Percentiles rank a stretch among this genome's conserved stretches.
These are phyloP conservation scores for Ptiloglossa arizonensis DNA, from an alignment of 1,140 invertebrate genomes.

Conservation along the genomic window DNA sequence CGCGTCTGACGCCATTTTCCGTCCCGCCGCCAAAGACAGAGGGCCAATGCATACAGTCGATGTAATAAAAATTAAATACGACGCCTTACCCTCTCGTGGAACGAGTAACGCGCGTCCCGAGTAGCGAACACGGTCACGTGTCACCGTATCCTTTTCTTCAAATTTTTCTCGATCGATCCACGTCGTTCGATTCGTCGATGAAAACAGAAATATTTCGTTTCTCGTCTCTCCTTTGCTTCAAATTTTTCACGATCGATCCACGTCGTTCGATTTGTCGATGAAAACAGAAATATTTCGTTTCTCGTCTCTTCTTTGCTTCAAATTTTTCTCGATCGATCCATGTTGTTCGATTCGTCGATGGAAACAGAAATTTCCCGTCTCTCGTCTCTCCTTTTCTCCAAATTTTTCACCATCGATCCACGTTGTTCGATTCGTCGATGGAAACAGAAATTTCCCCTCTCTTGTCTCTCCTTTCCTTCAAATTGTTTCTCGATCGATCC, in stretches of 20 bases:
- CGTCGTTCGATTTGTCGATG: neutral
- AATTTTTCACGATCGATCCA: neutral
- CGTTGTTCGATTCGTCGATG: neutral
- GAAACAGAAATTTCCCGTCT: no score
- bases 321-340: neutral
- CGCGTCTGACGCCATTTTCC: conserved; percentile 16
- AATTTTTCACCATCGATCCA: neutral
- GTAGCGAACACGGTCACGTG: neutral
- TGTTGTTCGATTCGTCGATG: neutral
- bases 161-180: neutral
- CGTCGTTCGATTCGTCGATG: neutral
- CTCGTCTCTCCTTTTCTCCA: neutral
- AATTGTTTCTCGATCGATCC: neutral
- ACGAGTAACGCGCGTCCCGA: conserved; percentile 68
- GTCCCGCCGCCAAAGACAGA: conserved; percentile 37
- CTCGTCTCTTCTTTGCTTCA: neutral
- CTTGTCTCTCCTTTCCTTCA: neutral
- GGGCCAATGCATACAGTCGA: conserved; percentile 70
- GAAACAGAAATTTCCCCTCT: no score
- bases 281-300: no score
- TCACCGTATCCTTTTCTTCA: neutral
- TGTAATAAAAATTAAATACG: conserved; percentile 82
- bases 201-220: no score
- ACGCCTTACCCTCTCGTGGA: conserved; percentile 62
- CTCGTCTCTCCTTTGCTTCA: neutral